These are phyloP conservation scores for Cryptosula pallasiana DNA, from an alignment of 2,888 invertebrate species.

Conservation along the genomic window DNA sequence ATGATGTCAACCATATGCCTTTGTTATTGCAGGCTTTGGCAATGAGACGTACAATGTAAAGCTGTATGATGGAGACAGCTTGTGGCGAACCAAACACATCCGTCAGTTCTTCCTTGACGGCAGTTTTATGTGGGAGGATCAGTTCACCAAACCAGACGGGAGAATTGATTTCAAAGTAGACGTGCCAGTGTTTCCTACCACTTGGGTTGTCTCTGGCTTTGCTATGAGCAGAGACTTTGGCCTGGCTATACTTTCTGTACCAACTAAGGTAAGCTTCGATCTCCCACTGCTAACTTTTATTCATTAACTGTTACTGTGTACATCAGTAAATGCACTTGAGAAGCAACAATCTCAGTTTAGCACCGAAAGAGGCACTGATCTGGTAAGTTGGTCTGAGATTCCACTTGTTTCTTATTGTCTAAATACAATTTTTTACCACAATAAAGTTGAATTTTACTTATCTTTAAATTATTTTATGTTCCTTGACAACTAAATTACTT, in stretches of 20 bases:
- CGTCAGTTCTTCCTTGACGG: constrained; percentile 26
- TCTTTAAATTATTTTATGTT: too few species aligned
- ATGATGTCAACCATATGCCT: too few species aligned
- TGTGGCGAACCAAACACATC: constrained; percentile 20
- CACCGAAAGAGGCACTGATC: too few species aligned
- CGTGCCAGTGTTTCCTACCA: constrained; percentile 48
- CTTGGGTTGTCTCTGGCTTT: constrained; percentile 87
- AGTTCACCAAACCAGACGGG: constrained; percentile 41
- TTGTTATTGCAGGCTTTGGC: neutral
- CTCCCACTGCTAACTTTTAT: too few species aligned
- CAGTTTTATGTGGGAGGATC: constrained; percentile 28
- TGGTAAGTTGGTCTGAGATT: too few species aligned
- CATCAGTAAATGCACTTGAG: too few species aligned
- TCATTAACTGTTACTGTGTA: too few species aligned
- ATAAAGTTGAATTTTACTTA: too few species aligned
- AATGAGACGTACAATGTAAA: neutral
- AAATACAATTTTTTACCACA: too few species aligned
- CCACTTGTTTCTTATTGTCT: too few species aligned
- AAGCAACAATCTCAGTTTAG: too few species aligned
- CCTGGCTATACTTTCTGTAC: constrained; percentile 76
- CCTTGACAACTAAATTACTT: too few species aligned
- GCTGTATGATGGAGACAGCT: constrained; percentile 2
- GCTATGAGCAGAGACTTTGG: constrained; percentile 81
- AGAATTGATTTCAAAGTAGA: constrained; percentile 47
- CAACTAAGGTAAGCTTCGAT: constrained; percentile 73